Base-by-base conservation (phyloP, 2,113 vertebrate genomes). In the Paradoxurus hermaphroditus region DNA sequence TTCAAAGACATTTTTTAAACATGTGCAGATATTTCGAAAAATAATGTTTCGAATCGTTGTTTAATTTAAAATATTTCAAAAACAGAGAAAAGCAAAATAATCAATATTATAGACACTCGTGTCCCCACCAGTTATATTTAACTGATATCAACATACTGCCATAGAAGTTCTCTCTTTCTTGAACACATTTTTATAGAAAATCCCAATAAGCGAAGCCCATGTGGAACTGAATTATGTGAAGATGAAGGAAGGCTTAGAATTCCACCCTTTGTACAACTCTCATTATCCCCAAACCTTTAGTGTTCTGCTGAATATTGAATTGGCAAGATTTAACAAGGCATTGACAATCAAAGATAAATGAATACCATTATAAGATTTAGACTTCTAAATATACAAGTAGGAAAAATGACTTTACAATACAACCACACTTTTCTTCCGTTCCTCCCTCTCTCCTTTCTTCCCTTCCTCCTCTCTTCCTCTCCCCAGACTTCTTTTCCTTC, bases 31-130 rank as follows among this genome's bases (percentile, higher is more conserved):
- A 72, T n/a, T 77, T 53, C 21, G 36, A 70, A 86, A 86, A 83
- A 53, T 18, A 39, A 25, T 27, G 82, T 82, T 85, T 88, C 68
- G 25, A 90, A 72, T 70, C 19, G 63, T 31, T 83, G 12, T 68
- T 94, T 78, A 82, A 53, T 83, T 84, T 90, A 78, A n/a, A 75
- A n/a, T 31, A 94, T 27, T 65, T 81, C 7, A 72, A 77, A 93
- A 59, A 25, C 53, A 84, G n/a, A 92, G n/a, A 77, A 87, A 75
- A 81, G 3, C 2, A 73, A 21, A 91, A 41, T 36, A 53, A 70
- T 4, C 19, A 44, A 11, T 44, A 39, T 81, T 65, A 79, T 3
- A 79, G 25, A 90, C n/a, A 84, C 4, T 11, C 34, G 70, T 4
- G 10, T 36, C 44, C 0, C 39, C 6, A 81, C 27, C 11, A 94